These are phyloP conservation scores for Rhadinocentrus ornatus DNA, from an alignment of 2,797 vertebrate species.

Conservation along the genomic window DNA sequence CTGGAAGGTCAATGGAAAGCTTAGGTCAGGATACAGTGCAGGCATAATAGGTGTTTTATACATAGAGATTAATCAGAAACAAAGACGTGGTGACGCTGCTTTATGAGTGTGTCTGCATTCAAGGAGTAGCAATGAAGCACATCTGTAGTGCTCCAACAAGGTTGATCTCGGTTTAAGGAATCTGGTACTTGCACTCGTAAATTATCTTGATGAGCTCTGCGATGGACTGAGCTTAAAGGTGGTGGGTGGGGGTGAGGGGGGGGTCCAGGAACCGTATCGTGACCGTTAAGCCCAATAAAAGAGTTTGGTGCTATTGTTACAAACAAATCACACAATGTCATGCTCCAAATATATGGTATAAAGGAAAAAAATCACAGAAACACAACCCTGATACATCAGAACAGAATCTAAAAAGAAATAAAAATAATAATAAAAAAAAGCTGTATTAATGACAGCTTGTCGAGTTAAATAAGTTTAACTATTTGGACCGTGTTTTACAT, in stretches of 20 bases:
- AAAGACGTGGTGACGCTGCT: constrained; percentile 60
- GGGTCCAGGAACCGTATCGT: constrained; percentile 55
- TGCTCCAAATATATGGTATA: constrained; percentile 2
- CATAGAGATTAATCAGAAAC: constrained; percentile 69
- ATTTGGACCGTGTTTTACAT: constrained; percentile 23
- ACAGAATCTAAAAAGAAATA: background rate
- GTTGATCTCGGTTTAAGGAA: constrained; percentile 64
- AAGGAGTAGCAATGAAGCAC: constrained; percentile 39
- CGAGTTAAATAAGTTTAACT: constrained; percentile 25
- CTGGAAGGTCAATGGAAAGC: constrained; percentile 69
- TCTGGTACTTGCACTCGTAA: constrained; percentile 60
- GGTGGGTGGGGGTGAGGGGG: constrained; percentile 30
- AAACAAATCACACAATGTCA: constrained; percentile 30
- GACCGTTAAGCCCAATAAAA: constrained; percentile 62
- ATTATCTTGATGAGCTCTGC: constrained; percentile 69
- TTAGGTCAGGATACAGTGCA: constrained; percentile 45
- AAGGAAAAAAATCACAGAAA: background rate
- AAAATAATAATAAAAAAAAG: background rate
- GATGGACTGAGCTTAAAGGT: constrained; percentile 44
- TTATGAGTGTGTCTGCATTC: constrained; percentile 60
- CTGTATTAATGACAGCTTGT: background rate
- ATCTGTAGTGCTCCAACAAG: constrained; percentile 60
- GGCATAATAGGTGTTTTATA: constrained; percentile 66
- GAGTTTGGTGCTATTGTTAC: constrained; percentile 11
- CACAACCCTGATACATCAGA: background rate